Conservation (phyloP, 2,888 invertebrate species). For the Drosophila monieri region DNA sequence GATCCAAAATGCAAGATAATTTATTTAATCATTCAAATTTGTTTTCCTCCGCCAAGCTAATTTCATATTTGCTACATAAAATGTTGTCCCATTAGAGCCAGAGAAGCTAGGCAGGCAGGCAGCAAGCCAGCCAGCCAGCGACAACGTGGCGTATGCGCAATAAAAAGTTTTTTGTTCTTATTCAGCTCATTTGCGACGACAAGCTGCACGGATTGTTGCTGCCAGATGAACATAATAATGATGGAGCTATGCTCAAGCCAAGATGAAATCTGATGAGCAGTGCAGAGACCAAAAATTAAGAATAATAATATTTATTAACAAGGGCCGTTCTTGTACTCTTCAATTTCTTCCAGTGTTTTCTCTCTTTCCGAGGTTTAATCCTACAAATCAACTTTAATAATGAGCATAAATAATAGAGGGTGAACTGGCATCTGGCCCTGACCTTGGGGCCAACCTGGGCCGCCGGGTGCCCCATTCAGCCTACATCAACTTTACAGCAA, state of each 20-base stretch:
- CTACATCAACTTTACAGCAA: constrained; percentile 48
- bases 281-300: background rate
- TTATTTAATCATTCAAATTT: constrained; percentile 57
- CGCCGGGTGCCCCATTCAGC: constrained; percentile 35
- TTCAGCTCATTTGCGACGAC: constrained; percentile 35
- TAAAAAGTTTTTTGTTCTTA: constrained; percentile 53
- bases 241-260: constrained; percentile 3
- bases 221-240: constrained; percentile 11
- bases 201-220: constrained; percentile 17
- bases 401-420: constrained; percentile 4
- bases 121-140: constrained; percentile 17
- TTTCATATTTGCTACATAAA: constrained; percentile 15
- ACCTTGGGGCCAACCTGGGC: constrained; percentile 27
- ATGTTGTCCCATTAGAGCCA: constrained; percentile 17
- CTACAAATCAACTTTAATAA: constrained; percentile 4
- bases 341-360: background rate
- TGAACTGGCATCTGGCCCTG: constrained; percentile 11
- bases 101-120: background rate
- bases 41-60: constrained; percentile 43
- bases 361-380: constrained; percentile 2
- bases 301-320: no score
- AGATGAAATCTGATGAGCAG: background rate
- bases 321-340: background rate
- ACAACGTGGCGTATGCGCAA: constrained; percentile 64
- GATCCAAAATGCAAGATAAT: constrained; percentile 58